phyloP scores from a whole-genome alignment of 2,113 vertebrate genomes.

The Pituophis catenifer region DNA sequence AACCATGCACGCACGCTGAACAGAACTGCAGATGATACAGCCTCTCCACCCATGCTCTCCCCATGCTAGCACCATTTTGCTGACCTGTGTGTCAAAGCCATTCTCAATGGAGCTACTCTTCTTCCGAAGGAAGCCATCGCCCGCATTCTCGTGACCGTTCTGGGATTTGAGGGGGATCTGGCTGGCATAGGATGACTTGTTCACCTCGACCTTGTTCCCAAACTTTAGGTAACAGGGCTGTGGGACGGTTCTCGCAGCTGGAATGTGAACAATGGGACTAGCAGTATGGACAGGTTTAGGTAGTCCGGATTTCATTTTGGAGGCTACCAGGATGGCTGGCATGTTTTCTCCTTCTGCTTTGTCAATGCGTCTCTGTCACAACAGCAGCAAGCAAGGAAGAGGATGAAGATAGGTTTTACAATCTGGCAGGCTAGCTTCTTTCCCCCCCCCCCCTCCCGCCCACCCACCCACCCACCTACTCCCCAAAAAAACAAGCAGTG shows the following conservation, averaged over 20 bases:
- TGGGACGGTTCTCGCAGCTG: slow-evolving; percentile 76
- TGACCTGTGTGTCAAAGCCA: slow-evolving; percentile 87
- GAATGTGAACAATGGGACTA: slow-evolving; percentile 85
- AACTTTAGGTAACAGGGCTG: slow-evolving; percentile 82
- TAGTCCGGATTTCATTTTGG: slow-evolving; percentile 98
- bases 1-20: neutral
- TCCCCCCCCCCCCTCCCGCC: neutral
- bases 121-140: slow-evolving; percentile 67
- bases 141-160: slow-evolving; percentile 63
- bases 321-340: slow-evolving; percentile 93
- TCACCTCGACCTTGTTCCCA: slow-evolving; percentile 79
- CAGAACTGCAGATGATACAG: neutral
- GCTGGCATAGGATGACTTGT: slow-evolving; percentile 74
- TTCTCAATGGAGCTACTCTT: slow-evolving; percentile 67
- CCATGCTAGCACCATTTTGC: slow-evolving; percentile 30
- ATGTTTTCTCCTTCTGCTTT: slow-evolving; percentile 86
- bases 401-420: slow-evolving; percentile 44
- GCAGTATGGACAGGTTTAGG: slow-evolving; percentile 94
- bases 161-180: slow-evolving; percentile 80
- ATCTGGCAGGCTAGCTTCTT: slow-evolving; percentile 34
- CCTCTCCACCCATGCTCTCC: neutral
- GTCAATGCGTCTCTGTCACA: slow-evolving; percentile 71
- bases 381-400: slow-evolving; percentile 51
- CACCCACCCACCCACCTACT: too few relatives aligned
- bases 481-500: neutral